Base-by-base conservation (phyloP, 2,797 vertebrate species). In the Gymnothorax reevesii region DNA sequence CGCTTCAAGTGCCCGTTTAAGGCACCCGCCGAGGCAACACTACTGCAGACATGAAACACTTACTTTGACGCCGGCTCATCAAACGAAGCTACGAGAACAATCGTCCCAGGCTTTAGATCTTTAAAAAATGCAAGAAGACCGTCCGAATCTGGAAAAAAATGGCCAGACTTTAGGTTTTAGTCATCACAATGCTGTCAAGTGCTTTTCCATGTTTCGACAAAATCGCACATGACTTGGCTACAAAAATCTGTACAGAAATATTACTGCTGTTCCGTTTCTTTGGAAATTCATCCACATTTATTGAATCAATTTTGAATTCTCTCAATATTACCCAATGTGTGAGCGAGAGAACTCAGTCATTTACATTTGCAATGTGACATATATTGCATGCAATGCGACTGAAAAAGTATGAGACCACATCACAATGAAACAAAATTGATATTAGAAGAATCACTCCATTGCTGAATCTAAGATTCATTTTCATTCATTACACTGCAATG, bases 51-150 rank as follows among this genome's bases (percentile, higher is more conserved):
- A 57, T 57, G n/a, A 2, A 8, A 25, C 77, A 95, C 96, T 96
- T 93, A 99, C 98, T 95, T 97, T 92, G 91, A 90, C 87, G 94
- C 94, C 52, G 96, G 91, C 12, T 99, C 97, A 3, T 97, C 95
- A 0, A 94, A 97, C 22, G 98, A 97, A 83, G 97, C 97, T 27
- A 93, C 88, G 86, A 99, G 89, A 84, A 98, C 90, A 0, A 98
- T 92, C 52, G 84, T 93, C 87, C 95, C 95, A 0, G 54, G 86
- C 60, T 94, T 66, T 85, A 98, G 94, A 0, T 10, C 62, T 84
- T 91, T 94, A 84, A 99, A 92, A 90, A 96, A 98, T 0, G 60
- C 25, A 55, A 94, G 57, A 64, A 98, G 92, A 1, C 87, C 22
- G 0, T 87, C 62, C 57, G 92, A 0, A 0, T 96, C 96, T 96